Evolutionary conservation across 1,140 invertebrate genomes (phyloP), one percentile per base, ranked within the genome.

Genomic region (Drosophila rhopaloa): DNA sequence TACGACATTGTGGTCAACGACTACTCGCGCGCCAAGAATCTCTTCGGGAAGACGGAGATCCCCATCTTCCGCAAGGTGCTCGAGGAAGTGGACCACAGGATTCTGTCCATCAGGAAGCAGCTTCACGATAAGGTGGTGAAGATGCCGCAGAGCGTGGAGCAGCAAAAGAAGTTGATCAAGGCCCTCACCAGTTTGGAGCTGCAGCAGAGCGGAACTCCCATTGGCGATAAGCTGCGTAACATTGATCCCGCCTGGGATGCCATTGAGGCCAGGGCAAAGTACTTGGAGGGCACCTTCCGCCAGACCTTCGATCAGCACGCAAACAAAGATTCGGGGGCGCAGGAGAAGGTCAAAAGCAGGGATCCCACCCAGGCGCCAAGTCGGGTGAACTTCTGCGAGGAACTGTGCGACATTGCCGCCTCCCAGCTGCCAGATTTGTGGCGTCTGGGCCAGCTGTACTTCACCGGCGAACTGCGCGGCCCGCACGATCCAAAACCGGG

Each of bases 1-100:
- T 99, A 98, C 92, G 98, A 99, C 93, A 95, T 98, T 24, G 97
- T 99, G 19, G 98, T 99, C 56, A 99, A 99, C 92, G 99, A 99
- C 93, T 99, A 99, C 92, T 96, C 97, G 0, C 94, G 98, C 86
- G 98, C 98, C 5, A 98, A 98, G 90, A 98, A 98, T 91, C 94
- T 99, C 10, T 99, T 99, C 94, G 96, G 97, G 71, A 97, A 98
- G 92, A 98, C 97, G 32, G 97, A 99, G 92, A 95, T 99, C 5
- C 95, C 95, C 93, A 94, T 97, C 10, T 98, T 98, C 79, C 96
- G 96, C 86, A 96, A 95, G 93, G 97, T 99, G 24, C 94, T 98
- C 50, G 94, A 94, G 56, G 98, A 99, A 94, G 97, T 99, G 11
- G 98, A 99, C 88, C 94, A 95, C 55, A 96, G 97, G 83, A 98